Evolutionary conservation across 2,113 vertebrate species (phyloP), one percentile per base, ranked within the genome.

Genomic region (Entelurus aequoreus): DNA sequence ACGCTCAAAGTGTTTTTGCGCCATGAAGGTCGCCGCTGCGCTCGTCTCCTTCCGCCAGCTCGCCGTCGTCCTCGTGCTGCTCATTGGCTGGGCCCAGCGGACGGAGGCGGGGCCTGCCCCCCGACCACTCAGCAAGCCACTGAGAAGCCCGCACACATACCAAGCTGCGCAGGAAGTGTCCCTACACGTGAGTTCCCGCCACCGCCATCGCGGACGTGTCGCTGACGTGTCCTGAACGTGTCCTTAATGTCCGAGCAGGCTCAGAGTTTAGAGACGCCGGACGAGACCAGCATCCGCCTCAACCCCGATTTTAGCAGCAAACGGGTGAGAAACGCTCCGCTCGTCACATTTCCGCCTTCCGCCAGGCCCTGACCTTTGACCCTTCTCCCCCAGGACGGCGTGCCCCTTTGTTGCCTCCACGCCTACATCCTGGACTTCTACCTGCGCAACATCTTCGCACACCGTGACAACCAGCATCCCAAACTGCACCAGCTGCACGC

Each of bases 371-470:
- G 19, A 63, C 49, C 7, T 66, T 16, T 68, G 50, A 76, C 59
- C 49, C 13, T 1, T 36, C 48, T 40, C 40, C 37, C 28, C 46
- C 4, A 84, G 82, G 71, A 78, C 52, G 56, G 69, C 60, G 1
- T 80, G 66, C 66, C 61, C 38, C 69, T 86, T 76, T 88, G 86
- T 80, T 87, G 86, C 69, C 80, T 87, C 36, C 83, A 87, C 50
- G 85, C 79, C 72, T 84, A 86, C 82, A 88, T 88, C 74, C 80
- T 88, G 1, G 72, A 86, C 79, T 84, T 53, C 63, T 88, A 88
- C 71, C 76, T 87, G 64, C 40, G 51, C 69, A 83, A 76, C 69
- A 61, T 88, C 71, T 73, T 88, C 42, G 48, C 0, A 10, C 74
- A 68, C 58, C 21, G 11, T 0, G 36, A 54, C 49, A 36, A 54